Conservation (phyloP, 2,888 invertebrate species). For the Aphodius sticticus region DNA sequence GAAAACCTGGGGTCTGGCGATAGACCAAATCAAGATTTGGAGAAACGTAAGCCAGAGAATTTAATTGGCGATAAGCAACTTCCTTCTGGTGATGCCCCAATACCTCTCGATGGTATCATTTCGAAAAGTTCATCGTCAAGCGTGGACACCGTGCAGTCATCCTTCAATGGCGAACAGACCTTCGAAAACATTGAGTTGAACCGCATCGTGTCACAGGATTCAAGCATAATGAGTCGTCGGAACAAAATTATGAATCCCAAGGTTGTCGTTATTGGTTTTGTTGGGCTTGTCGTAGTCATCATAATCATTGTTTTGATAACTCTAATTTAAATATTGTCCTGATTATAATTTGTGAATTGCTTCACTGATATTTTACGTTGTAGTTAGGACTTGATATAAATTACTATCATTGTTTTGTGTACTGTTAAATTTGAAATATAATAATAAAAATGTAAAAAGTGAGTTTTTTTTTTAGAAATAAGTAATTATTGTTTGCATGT, state of each 20-base stretch:
- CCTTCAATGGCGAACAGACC: not conserved
- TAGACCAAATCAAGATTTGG: not conserved
- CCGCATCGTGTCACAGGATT: not conserved
- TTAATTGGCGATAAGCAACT: not conserved
- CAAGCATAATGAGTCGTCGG: not conserved
- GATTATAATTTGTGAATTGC: not conserved
- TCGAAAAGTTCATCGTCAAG: not conserved
- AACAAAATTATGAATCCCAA: not conserved
- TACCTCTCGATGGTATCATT: not conserved
- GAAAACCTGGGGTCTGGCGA: not conserved
- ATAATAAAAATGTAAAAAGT: too few species aligned
- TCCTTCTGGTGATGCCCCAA: not conserved
- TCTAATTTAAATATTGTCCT: not conserved
- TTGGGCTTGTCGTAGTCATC: not conserved
- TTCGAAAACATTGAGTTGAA: not conserved
- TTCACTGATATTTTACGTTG: not conserved
- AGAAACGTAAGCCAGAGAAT: not conserved
- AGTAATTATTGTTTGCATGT: too few species aligned
- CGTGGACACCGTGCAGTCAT: not conserved
- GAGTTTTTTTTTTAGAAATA: too few species aligned
- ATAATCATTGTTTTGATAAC: not conserved
- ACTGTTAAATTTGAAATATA: too few species aligned
- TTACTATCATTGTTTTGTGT: not conserved
- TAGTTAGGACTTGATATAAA: not conserved
- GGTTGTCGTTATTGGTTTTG: not conserved